Base-by-base conservation (phyloP, 2,113 vertebrate genomes). In the Ahaetulla prasina region DNA sequence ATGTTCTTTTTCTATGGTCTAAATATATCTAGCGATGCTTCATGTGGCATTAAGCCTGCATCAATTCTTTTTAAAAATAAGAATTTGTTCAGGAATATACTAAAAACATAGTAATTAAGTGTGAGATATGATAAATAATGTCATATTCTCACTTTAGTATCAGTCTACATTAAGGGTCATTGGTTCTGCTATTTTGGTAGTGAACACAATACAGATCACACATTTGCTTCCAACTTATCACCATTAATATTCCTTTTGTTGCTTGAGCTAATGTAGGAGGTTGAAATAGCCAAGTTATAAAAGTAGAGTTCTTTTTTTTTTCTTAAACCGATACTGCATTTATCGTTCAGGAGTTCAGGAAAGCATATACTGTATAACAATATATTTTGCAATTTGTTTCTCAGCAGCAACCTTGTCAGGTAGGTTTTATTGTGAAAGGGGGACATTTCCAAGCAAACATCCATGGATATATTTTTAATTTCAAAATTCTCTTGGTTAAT, bases 91-190 rank as follows among this genome's bases (percentile, higher is more conserved):
- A 1, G 85, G 92, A 95, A 87, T 60, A 88, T 74, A 39, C 35
- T 80, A 90, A 96, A 96, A 96, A 8, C 89, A 84, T 55, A 92
- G 6, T 63, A 93, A 93, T 95, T 91, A 20, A 90, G 74, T 97
- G 96, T 96, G 95, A 96, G 95, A 94, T 88, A 22, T 91, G 23
- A n/a, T 94, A 93, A 92, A 92, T 95, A 95, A 95, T 96, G 68
- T 92, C 88, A 91, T 1, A 2, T 55, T 95, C 94, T 92, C 54
- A 85, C 93, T 97, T 96, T 88, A 91, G 93, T 4, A 84, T 95
- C 16, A 92, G 0, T 80, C 16, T 86, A 0, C 93, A 4, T 60
- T 94, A 88, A 90, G 7, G 50, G 96, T 97, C 47, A 85, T 92
- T 92, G 22, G 3, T 92, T 97, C 92, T 92, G 45, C 89, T 94